Evolutionary conservation across 2,797 vertebrate genomes (phyloP).

Genomic region (Peromyscus aztecus): DNA sequence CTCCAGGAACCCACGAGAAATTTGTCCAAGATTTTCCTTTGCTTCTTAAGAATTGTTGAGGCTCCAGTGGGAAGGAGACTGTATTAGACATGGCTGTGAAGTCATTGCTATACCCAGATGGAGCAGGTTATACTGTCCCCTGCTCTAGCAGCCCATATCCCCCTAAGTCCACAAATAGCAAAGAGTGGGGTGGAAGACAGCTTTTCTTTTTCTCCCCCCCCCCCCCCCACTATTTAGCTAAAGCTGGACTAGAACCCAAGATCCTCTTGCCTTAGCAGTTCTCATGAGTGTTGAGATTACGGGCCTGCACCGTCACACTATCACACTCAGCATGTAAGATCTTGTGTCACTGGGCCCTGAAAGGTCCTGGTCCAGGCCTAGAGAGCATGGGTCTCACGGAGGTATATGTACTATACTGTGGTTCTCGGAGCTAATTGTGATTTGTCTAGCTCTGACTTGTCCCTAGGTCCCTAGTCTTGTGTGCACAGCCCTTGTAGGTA

Average conservation of each 20-base stretch:
- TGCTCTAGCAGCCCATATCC: not conserved
- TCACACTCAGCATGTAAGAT: no score
- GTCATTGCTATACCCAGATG: not conserved
- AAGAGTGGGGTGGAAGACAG: not conserved
- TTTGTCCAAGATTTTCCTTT: not conserved
- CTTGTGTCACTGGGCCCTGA: not conserved
- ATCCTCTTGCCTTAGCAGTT: not conserved
- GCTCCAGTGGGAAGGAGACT: not conserved
- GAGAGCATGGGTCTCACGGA: no score
- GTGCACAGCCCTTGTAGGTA: accelerated
- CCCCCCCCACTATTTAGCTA: not conserved
- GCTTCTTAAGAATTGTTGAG: not conserved
- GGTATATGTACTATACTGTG: not conserved
- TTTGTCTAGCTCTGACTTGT: not conserved
- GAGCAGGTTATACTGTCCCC: accelerated
- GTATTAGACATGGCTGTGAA: not conserved
- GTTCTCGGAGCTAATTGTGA: not conserved
- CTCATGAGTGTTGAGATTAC: not conserved
- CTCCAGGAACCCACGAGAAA: no score
- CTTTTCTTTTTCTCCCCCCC: not conserved
- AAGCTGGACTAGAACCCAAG: not conserved
- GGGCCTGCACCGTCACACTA: not conserved
- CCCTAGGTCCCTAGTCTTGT: not conserved
- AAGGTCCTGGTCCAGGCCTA: not conserved
- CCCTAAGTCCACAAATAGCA: not conserved